Base-by-base conservation (phyloP, 2,888 invertebrate species). In the Drosophila mulleri region DNA sequence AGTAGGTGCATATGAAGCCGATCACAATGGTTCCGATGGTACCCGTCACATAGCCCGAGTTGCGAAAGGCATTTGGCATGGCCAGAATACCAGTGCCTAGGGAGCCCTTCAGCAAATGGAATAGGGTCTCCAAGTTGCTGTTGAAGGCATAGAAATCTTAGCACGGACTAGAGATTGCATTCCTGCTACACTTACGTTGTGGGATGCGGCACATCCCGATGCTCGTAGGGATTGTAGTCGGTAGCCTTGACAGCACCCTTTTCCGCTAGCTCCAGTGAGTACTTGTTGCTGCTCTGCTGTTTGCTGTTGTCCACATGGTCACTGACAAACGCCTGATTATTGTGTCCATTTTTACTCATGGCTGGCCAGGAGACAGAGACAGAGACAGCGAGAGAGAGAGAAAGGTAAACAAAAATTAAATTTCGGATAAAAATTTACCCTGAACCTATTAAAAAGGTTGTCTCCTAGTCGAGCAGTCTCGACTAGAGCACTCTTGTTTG, bases 1-100 rank as follows among this genome's bases (percentile, higher is more conserved):
- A 98, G 93, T 98, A 98, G 5, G 98, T 97, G 93, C 98, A 98
- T 41, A 99, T 94, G 29, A 96, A 92, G 0, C 98, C 98, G 80
- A 99, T 97, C 5, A 97, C 86, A 14, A 97, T 92, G 0, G 98
- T 96, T 9, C 97, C 97, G 23, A 97, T 93, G 2, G 95, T 91
- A 12, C 98, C 98, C 5, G 98, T 95, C 8, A 92, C 67, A 60
- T 92, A 93, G 37, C 93, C 93, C 0, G 96, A 94, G 93, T 96
- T 95, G 82, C 94, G 94, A 88, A 97, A 95, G 20, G 96, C 96
- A 87, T 95, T 92, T n/a, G 93, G 93, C 93, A 99, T 97, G 20
- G 98, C 98, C 64, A 99, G 94, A 73, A 99, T 96, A 3, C 99
- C 99, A 0, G 98, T 98, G 4, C 99, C 99, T 76, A 98, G 94